These are phyloP conservation scores for Macrotrachela quadricornifera DNA, from an alignment of 1,140 invertebrate genomes.

Conservation along the genomic window DNA sequence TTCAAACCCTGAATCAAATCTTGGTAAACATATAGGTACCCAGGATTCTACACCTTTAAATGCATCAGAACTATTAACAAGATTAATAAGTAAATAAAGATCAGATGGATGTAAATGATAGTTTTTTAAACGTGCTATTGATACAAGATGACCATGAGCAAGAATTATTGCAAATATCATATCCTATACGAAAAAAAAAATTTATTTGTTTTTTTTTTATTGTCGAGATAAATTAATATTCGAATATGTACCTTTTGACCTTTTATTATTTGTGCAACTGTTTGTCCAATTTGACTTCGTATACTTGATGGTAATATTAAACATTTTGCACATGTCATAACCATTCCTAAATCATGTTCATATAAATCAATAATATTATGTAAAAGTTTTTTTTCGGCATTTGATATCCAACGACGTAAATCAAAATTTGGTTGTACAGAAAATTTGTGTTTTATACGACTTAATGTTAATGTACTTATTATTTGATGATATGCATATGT, in stretches of 20 bases:
- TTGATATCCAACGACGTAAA: slow-evolving; percentile 52
- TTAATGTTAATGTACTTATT: slow-evolving; percentile 55
- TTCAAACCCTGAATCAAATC: slow-evolving; percentile 49
- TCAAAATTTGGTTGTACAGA: slow-evolving; percentile 70
- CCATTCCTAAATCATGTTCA: too few species aligned
- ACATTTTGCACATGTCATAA: too few species aligned
- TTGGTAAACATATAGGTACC: slow-evolving; percentile 77
- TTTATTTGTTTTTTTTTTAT: too few species aligned
- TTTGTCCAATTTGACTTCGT: slow-evolving; percentile 23
- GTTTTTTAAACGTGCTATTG: slow-evolving; percentile 77
- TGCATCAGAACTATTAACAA: slow-evolving; percentile 73
- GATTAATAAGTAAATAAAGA: slow-evolving; percentile 72
- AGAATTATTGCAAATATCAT: slow-evolving; percentile 79
- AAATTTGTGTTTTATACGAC: slow-evolving; percentile 54
- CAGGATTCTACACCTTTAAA: slow-evolving; percentile 84
- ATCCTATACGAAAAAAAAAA: too few species aligned
- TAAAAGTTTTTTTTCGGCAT: slow-evolving; percentile 52
- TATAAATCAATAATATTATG: too few species aligned
- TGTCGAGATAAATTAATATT: neutral
- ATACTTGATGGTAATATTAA: too few species aligned
- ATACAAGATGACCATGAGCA: slow-evolving; percentile 67
- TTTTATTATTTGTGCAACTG: neutral
- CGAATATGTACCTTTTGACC: slow-evolving; percentile 24
- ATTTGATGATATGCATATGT: slow-evolving; percentile 39
- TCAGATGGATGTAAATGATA: slow-evolving; percentile 76